These are phyloP conservation scores for Torymus auratus DNA, from an alignment of 2,888 invertebrate species.

Conservation along the genomic window DNA sequence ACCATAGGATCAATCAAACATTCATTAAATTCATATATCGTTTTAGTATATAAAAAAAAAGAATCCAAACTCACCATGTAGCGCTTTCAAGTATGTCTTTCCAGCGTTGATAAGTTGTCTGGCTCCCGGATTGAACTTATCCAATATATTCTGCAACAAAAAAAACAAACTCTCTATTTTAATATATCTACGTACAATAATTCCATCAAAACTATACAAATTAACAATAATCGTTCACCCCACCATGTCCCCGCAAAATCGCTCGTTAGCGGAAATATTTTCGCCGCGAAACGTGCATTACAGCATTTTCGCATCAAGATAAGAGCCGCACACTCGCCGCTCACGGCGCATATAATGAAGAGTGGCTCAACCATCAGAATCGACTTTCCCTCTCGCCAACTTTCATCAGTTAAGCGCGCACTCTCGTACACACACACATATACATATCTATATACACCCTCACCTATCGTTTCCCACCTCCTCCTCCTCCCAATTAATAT, in stretches of 20 bases:
- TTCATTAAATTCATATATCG: not conserved
- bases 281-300: too few species aligned
- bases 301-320: too few species aligned
- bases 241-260: too few species aligned
- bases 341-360: too few species aligned
- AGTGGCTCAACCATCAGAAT: too few species aligned
- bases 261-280: too few species aligned
- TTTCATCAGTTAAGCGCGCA: too few species aligned
- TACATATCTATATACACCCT: too few species aligned
- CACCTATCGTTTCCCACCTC: too few species aligned
- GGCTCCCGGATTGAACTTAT: constrained; percentile 96
- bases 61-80: constrained; percentile 87
- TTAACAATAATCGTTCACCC: not conserved
- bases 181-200: not conserved
- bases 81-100: constrained; percentile 94
- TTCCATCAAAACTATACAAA: not conserved
- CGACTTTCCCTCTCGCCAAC: too few species aligned
- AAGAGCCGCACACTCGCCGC: too few species aligned
- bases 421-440: too few species aligned
- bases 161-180: not conserved
- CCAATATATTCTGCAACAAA: constrained; percentile 91
- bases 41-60: constrained; percentile 1
- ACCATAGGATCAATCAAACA: not conserved
- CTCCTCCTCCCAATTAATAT: not conserved
- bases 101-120: constrained; percentile 95